Base-by-base conservation (phyloP, 2,888 invertebrate genomes). In the Melanargia galathea region DNA sequence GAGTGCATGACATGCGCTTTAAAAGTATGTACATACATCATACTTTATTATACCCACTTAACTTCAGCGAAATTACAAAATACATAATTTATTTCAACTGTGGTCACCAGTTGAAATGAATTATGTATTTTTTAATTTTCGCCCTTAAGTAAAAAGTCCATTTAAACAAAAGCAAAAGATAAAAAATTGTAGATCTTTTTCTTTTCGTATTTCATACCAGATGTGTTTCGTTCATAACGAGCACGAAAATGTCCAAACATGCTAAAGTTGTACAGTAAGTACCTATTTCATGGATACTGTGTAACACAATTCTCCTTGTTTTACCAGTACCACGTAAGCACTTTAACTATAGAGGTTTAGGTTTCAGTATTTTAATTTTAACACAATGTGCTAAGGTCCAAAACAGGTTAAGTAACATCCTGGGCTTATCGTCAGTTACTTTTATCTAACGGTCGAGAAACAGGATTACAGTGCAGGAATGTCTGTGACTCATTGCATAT, bases 401-500 rank as follows among this genome's bases (percentile, higher is more conserved):
- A 22, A 20, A 57, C 43, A 43, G 16, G 22, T 20, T 33, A 45
- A 57, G 49, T 35, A 40, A 54, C 30, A 64, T 57, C 33, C 45
- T 49, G 24, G n/a, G 56, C 51, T 64, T 64, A 51, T 30, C 62
- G 48, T 54, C 52, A 46, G 60, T 65, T 38, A 46, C 59, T 59
- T 49, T 68, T 65, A 69, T 64, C 64, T 69, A 67, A 69, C 68
- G 68, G 68, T 69, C 64, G 64, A 56, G 56, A 59, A 70, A 67
- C 71, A 70, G 70, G 69, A 70, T 71, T 65, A 65, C 60, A 52
- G 52, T 55, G 51, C 48, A 67, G 70, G 68, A 66, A 70, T 70
- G 60, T 67, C 38, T 40, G 58, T 76, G 79, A 79, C 62, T 79
- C 77, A 79, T 76, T 75, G 70, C 24, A 60, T 64, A 75, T 78